These are phyloP conservation scores for Epizoanthus illoricatus DNA, from an alignment of 92 coral and sea anemone species.

Conservation along the genomic window DNA sequence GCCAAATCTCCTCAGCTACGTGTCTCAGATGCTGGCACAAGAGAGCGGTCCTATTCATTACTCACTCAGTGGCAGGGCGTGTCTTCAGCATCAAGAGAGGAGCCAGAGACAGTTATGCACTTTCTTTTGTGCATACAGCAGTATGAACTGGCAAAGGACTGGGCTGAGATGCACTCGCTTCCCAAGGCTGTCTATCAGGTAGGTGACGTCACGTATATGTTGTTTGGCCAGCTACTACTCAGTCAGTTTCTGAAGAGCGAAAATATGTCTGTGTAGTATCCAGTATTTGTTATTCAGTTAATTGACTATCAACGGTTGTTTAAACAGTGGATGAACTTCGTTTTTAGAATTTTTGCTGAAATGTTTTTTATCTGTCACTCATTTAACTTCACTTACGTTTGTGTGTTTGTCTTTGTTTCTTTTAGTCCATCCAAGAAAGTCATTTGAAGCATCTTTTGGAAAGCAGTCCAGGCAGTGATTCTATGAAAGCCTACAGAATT, in stretches of 20 bases:
- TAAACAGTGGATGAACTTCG: too few species aligned
- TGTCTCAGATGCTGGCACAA: slow-evolving; percentile 13
- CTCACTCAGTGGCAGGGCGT: slow-evolving; percentile 88
- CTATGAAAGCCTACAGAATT: slow-evolving; percentile 87
- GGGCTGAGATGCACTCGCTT: slow-evolving; percentile 83
- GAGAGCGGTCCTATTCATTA: slow-evolving; percentile 34
- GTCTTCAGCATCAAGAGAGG: slow-evolving; percentile 63
- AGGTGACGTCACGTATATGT: neutral
- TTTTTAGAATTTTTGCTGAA: too few species aligned
- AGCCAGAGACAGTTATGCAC: slow-evolving; percentile 76
- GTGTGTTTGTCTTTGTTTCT: neutral
- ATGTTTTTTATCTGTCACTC: too few species aligned
- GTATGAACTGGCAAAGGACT: slow-evolving; percentile 85
- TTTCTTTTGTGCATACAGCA: slow-evolving; percentile 79
- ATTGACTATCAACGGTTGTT: too few species aligned
- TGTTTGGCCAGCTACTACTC: too few species aligned
- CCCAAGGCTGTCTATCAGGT: slow-evolving; percentile 75
- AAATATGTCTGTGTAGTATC: too few species aligned
- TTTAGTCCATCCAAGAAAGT: slow-evolving; percentile 77
- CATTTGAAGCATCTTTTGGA: slow-evolving; percentile 75
- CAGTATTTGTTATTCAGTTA: too few species aligned
- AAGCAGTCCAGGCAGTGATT: slow-evolving; percentile 79
- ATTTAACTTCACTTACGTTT: too few species aligned
- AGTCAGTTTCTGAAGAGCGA: too few species aligned
- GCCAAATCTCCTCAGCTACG: slow-evolving; percentile 65